Evolutionary conservation across 2,113 vertebrate genomes (phyloP).

Genomic region (Macrotis lagotis): DNA sequence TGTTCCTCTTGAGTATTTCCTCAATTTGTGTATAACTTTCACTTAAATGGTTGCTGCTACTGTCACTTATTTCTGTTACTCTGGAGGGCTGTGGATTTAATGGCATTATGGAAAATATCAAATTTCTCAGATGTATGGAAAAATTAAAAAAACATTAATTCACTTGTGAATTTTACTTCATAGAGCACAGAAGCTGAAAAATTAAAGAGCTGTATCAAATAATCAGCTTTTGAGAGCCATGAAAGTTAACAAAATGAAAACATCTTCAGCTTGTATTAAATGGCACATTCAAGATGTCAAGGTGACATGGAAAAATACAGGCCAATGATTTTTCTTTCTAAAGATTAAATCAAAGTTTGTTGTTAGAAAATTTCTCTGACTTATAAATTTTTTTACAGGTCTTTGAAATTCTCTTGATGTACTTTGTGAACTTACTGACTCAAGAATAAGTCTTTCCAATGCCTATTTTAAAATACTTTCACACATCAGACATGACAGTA

Average conservation of each 20-base stretch:
- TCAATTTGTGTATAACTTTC: not conserved
- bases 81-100: not conserved
- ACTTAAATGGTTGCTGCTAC: not conserved
- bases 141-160: not conserved
- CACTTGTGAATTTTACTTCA: not conserved
- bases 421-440: constrained; percentile 10
- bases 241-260: constrained; percentile 6
- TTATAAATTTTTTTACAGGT: not conserved
- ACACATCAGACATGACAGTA: constrained; percentile 24
- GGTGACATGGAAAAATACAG: not conserved
- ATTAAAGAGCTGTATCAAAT: not conserved
- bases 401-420: not conserved
- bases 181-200: constrained; percentile 6
- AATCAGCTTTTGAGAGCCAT: not conserved
- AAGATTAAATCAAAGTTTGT: not conserved
- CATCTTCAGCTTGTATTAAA: not conserved
- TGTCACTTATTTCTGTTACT: not conserved
- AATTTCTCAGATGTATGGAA: not conserved
- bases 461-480: constrained; percentile 50
- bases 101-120: not conserved
- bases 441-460: constrained; percentile 26
- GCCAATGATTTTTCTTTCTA: constrained; percentile 15
- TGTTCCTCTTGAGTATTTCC: constrained; percentile 11
- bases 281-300: not conserved
- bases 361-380: not conserved